phyloP scores from a whole-genome alignment of 2,113 vertebrate species.

The Abramis brama region DNA sequence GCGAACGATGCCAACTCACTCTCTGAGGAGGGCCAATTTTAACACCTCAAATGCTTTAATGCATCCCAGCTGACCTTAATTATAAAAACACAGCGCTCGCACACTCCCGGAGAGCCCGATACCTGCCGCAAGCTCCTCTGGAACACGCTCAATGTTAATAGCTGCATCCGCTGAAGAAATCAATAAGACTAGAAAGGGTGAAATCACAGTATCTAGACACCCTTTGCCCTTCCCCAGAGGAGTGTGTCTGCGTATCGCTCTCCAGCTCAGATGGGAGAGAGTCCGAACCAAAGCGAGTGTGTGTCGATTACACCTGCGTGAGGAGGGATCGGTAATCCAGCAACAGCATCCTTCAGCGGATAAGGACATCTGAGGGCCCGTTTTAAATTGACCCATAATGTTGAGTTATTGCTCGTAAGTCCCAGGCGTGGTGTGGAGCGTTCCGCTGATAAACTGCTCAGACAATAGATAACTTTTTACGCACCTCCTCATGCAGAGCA shows the following conservation, averaged over 20 bases:
- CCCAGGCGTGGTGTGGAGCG: constrained; percentile 58
- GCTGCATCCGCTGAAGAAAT: constrained; percentile 82
- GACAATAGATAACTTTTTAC: constrained; percentile 85
- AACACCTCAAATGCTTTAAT: constrained; percentile 84
- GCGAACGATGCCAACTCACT: constrained; percentile 76
- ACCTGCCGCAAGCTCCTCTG: constrained; percentile 75
- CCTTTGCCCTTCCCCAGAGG: constrained; percentile 55
- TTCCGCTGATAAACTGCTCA: constrained; percentile 78
- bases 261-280: too few species aligned
- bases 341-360: constrained; percentile 31
- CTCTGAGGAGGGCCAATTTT: constrained; percentile 80
- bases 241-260: background rate
- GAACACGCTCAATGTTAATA: constrained; percentile 77
- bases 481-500: constrained; percentile 81
- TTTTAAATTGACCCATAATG: constrained; percentile 78
- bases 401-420: constrained; percentile 78
- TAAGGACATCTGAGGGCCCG: constrained; percentile 55
- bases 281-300: background rate
- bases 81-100: constrained; percentile 78
- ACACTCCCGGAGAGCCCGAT: constrained; percentile 65
- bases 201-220: constrained; percentile 76
- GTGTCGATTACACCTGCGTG: background rate
- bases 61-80: constrained; percentile 84
- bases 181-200: constrained; percentile 80
- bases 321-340: background rate